A percentile compares a stretch with the other conserved stretches of the same genome.
These are phyloP conservation scores for Psittacula derbiana DNA, from an alignment of 2,797 vertebrate genomes.

Conservation along the genomic window DNA sequence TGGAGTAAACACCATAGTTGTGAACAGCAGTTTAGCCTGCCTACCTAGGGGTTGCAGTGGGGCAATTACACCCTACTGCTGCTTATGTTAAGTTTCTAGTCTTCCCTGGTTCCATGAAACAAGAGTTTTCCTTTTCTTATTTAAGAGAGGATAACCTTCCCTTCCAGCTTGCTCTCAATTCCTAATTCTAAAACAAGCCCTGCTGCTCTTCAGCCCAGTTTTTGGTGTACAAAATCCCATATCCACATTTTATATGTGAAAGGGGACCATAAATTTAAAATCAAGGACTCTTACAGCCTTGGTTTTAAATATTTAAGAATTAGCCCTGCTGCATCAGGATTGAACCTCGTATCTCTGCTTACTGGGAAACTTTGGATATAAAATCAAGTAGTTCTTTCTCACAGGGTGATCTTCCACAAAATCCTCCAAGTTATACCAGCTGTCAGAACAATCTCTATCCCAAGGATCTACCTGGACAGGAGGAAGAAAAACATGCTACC, in stretches of 20 bases:
- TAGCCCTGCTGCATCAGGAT: background rate
- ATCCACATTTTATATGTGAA: background rate
- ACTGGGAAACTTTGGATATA: background rate
- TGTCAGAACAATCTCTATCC: background rate
- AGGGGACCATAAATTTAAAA: background rate
- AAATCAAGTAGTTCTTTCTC: background rate
- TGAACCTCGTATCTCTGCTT: background rate
- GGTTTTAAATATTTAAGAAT: slow-evolving; percentile 23
- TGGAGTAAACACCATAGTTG: slow-evolving; percentile 17
- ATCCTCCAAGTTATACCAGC: background rate
- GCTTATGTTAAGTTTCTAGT: background rate
- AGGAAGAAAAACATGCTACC: background rate
- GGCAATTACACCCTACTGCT: background rate
- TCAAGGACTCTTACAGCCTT: background rate
- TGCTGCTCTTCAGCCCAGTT: background rate
- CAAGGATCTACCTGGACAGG: background rate
- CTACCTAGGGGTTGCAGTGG: slow-evolving; percentile 19
- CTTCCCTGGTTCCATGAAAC: background rate
- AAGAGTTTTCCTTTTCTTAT: background rate
- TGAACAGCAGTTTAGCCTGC: background rate
- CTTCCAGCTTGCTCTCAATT: background rate
- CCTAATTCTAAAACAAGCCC: background rate
- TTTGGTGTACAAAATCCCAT: background rate
- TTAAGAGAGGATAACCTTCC: background rate
- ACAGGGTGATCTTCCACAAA: background rate